phyloP scores from a whole-genome alignment of 1,140 invertebrate species.

The Macrotrachela quadricornifera region DNA sequence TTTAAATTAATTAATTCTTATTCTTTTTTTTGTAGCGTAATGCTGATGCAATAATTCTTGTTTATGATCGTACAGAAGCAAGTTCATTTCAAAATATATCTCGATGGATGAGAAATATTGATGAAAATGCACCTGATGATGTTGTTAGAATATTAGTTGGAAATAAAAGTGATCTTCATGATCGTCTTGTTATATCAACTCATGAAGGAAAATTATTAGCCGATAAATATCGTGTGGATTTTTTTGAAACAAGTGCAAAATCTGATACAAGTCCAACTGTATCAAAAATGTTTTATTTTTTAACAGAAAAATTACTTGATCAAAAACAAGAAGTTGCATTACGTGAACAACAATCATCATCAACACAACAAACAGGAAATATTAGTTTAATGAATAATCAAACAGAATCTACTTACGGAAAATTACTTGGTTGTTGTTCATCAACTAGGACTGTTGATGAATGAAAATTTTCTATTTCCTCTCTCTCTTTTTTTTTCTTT shows the following conservation, averaged over 20 bases:
- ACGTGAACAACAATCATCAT: too few relatives aligned
- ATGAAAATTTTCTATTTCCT: too few relatives aligned
- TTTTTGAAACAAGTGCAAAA: not conserved
- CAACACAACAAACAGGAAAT: too few relatives aligned
- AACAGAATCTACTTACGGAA: too few relatives aligned
- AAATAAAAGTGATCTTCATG: not conserved
- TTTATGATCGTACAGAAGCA: not conserved
- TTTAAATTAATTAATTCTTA: slow-evolving; percentile 36
- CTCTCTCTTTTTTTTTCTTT: too few relatives aligned
- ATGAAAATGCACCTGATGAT: not conserved
- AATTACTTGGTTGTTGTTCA: too few relatives aligned
- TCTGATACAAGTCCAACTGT: not conserved
- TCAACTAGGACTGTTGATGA: too few relatives aligned
- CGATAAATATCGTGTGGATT: not conserved
- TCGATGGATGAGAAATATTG: not conserved
- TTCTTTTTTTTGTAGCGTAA: slow-evolving; percentile 30
- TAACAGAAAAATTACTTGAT: not conserved
- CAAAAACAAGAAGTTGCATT: not conserved
- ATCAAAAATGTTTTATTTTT: not conserved
- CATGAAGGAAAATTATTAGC: not conserved
- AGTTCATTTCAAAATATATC: not conserved
- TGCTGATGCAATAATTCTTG: not conserved
- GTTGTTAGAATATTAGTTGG: not conserved
- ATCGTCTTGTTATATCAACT: not conserved
- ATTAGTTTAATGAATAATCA: too few relatives aligned